A percentile compares a stretch with the other conserved stretches of the same genome.
Evolutionary conservation across 2,797 vertebrate genomes (phyloP).

Genomic region (Macropus fuliginosus): DNA sequence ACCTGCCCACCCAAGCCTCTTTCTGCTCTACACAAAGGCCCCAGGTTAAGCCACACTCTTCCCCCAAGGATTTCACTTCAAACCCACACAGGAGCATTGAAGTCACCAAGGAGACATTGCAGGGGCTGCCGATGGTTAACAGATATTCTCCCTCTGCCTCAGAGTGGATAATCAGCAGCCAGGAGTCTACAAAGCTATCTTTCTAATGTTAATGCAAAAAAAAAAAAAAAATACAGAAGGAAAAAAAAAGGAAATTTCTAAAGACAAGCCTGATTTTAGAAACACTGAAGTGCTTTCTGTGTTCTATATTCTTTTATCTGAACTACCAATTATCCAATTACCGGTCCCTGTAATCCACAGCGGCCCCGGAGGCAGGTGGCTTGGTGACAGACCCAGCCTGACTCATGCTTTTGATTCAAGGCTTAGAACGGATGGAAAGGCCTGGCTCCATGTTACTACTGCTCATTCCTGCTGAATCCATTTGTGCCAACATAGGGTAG

Average conservation of each 20-base stretch:
- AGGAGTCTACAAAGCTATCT: not conserved
- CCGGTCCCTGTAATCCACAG: not conserved
- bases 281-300: not conserved
- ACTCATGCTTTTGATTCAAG: not conserved
- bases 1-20: no score
- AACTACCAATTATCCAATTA: not conserved
- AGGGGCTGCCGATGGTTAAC: not conserved
- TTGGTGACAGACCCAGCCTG: not conserved
- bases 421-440: not conserved
- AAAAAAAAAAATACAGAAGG: not conserved
- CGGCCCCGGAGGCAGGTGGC: not conserved
- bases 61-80: not conserved
- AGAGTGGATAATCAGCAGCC: not conserved
- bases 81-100: not conserved
- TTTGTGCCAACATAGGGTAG: not conserved
- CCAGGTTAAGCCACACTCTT: not conserved
- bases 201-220: not conserved
- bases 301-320: not conserved
- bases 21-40: no score
- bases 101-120: not conserved
- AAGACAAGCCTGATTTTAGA: not conserved
- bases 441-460: not conserved
- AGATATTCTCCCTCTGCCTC: not conserved
- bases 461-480: not conserved
- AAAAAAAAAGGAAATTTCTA: accelerated